Evolutionary conservation across 2,797 vertebrate species (phyloP).

Genomic region (Forpus xanthops): DNA sequence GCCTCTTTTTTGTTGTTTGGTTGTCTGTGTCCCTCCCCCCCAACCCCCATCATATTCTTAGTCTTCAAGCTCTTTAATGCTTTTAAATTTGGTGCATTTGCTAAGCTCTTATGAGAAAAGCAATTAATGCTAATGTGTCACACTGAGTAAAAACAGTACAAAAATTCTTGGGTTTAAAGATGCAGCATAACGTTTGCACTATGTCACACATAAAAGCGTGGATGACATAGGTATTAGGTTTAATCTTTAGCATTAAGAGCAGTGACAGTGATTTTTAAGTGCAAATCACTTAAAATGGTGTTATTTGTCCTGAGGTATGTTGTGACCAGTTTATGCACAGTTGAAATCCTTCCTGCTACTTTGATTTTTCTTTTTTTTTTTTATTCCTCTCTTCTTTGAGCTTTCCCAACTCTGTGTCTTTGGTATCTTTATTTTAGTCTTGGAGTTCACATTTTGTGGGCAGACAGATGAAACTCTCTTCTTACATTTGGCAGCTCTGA

Average conservation of each 20-base stretch:
- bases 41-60: not conserved
- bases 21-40: not conserved
- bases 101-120: not conserved
- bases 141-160: not conserved
- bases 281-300: not conserved
- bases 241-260: not conserved
- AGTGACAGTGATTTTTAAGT: not conserved
- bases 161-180: not conserved
- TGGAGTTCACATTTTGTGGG: not conserved
- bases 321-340: not conserved
- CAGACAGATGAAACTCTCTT: not conserved
- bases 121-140: not conserved
- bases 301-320: not conserved
- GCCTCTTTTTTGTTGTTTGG: not conserved
- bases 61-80: not conserved
- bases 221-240: not conserved
- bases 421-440: not conserved
- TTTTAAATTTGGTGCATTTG: not conserved
- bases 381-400: not conserved
- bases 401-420: not conserved
- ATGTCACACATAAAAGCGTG: not conserved
- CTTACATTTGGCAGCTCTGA: not conserved
- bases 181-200: not conserved
- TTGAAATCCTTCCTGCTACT: not conserved
- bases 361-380: not conserved